Conservation (phyloP, 2,888 invertebrate species). For the Erebia aethiops region DNA sequence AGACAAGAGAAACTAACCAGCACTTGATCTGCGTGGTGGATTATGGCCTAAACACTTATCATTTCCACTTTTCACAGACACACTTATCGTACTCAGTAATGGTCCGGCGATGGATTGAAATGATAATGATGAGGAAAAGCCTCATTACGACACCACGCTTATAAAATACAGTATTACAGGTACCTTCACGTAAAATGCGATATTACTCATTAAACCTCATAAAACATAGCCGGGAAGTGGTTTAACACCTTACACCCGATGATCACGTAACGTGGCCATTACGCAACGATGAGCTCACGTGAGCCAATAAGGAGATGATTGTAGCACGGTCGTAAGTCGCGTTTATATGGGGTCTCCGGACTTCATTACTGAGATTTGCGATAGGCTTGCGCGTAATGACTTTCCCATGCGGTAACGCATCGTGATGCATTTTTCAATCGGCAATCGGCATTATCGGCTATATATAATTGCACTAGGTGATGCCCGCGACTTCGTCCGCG, state of each 20-base stretch:
- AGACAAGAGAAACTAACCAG: no score
- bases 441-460: not conserved
- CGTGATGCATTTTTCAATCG: slow-evolving; percentile 5
- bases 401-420: not conserved
- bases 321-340: slow-evolving; percentile 38
- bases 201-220: slow-evolving; percentile 7
- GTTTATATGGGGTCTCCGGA: slow-evolving; percentile 20
- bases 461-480: not conserved
- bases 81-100: no score
- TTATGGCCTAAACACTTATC: no score
- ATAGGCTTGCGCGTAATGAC: slow-evolving; percentile 6
- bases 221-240: slow-evolving; percentile 25
- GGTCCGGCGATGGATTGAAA: no score
- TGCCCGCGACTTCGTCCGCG: no score
- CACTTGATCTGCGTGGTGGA: no score
- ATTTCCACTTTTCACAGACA: no score
- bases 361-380: slow-evolving; percentile 29
- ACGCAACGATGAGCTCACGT: slow-evolving; percentile 46
- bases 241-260: slow-evolving; percentile 23
- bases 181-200: not conserved
- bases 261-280: slow-evolving; percentile 40
- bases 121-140: no score
- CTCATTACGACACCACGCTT: no score
- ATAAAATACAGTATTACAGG: not conserved
- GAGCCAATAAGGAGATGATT: slow-evolving; percentile 44